phyloP scores from a whole-genome alignment of 37 sponge, comb jelly and placozoan species.

The Ephydatia muelleri region DNA sequence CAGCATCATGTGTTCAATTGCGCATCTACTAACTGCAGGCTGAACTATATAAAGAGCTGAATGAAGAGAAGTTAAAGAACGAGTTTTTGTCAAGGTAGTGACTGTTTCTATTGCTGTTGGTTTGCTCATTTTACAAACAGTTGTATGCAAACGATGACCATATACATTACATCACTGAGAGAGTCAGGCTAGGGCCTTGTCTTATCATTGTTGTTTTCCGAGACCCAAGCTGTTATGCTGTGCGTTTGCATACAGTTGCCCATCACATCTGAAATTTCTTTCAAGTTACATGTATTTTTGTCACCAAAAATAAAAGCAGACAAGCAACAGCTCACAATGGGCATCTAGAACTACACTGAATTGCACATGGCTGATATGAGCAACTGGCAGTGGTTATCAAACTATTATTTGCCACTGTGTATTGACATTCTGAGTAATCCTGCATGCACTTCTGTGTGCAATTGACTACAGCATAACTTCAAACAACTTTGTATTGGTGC shows the following conservation, averaged over 20 bases:
- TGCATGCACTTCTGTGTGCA: too few species aligned
- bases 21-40: slow-evolving; percentile 32
- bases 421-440: too few species aligned
- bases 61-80: slow-evolving; percentile 94
- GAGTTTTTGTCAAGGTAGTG: slow-evolving; percentile 50
- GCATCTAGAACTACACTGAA: not conserved
- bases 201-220: too few species aligned
- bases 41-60: slow-evolving; percentile 81
- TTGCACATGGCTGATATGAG: slow-evolving; percentile 44
- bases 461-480: too few species aligned
- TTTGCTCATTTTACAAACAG: not conserved
- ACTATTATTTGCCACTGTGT: not conserved
- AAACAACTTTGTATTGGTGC: too few species aligned
- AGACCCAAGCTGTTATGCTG: too few species aligned
- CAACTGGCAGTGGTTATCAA: not conserved
- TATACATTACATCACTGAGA: too few species aligned
- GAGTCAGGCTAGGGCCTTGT: too few species aligned
- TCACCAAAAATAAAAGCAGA: slow-evolving; percentile 40
- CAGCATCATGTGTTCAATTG: not conserved
- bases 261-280: not conserved
- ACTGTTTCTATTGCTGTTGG: not conserved
- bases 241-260: not conserved
- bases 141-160: too few species aligned
- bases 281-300: not conserved
- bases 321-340: not conserved